These are phyloP conservation scores for Phymatocera aterrima DNA, from an alignment of 2,888 invertebrate species.

Conservation along the genomic window DNA sequence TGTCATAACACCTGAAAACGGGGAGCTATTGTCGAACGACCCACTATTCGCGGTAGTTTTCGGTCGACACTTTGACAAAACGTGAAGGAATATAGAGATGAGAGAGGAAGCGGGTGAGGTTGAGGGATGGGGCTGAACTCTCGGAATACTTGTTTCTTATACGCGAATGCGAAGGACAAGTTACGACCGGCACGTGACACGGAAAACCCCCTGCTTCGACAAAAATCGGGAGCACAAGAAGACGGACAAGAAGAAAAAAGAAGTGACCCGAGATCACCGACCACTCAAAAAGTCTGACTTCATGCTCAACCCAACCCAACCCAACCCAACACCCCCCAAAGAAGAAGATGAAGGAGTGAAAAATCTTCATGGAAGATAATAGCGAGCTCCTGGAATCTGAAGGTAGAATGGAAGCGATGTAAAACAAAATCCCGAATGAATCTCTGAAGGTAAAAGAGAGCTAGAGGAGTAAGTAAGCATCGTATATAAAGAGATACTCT, in stretches of 20 bases:
- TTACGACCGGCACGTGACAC: conserved; percentile 28
- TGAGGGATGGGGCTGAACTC: conserved; percentile 27
- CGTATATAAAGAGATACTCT: neutral
- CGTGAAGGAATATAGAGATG: conserved; percentile 16
- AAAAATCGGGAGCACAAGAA: neutral
- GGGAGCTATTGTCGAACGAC: neutral
- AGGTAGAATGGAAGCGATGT: neutral
- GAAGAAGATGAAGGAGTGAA: neutral
- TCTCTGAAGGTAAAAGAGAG: neutral
- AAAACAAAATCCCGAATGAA: neutral
- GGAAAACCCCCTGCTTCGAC: neutral
- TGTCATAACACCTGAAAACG: conserved; percentile 46
- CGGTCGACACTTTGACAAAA: conserved; percentile 26
- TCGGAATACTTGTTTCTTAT: conserved; percentile 57
- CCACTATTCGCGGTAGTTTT: conserved; percentile 44
- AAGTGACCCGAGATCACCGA: no score
- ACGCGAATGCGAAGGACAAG: conserved; percentile 65
- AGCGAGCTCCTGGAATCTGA: neutral
- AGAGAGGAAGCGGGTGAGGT: conserved; percentile 42
- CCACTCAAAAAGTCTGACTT: neutral
- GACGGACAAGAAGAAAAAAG: neutral
- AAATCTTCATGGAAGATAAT: neutral
- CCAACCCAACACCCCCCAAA: no score
- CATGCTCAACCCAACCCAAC: no score
- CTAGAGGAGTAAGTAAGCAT: neutral